These are phyloP conservation scores for Chrysochloris asiatica DNA, from an alignment of 2,113 vertebrate species.

Conservation along the genomic window DNA sequence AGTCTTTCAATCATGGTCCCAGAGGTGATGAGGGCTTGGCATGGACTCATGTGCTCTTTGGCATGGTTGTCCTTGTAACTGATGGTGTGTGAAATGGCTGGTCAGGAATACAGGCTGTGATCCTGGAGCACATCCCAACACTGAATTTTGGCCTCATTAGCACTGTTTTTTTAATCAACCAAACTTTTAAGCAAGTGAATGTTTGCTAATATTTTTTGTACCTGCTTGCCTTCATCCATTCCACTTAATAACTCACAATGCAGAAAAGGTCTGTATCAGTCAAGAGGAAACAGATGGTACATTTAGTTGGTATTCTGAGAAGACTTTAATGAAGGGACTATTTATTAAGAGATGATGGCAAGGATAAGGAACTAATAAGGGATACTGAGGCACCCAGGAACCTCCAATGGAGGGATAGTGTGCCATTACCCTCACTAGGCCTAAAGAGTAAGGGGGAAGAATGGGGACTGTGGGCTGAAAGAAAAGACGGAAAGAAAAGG, in stretches of 20 bases:
- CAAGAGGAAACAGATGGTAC: constrained; percentile 14
- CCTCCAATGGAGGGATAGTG: background rate
- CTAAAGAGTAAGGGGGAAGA: background rate
- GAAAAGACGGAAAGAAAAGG: background rate
- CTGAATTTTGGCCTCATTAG: constrained; percentile 50
- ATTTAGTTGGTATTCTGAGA: background rate
- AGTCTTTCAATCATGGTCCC: background rate
- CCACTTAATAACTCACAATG: background rate
- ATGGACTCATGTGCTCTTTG: background rate
- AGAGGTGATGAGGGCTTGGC: background rate
- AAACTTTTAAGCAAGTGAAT: constrained; percentile 13
- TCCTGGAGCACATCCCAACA: constrained; percentile 22
- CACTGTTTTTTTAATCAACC: background rate
- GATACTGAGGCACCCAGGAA: background rate
- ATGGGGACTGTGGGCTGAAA: background rate
- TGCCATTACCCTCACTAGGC: background rate
- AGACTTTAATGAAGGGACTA: background rate
- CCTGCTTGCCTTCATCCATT: constrained; percentile 12
- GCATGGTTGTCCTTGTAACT: background rate
- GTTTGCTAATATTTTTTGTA: constrained; percentile 34
- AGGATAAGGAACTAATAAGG: background rate
- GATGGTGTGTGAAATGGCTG: constrained; percentile 37
- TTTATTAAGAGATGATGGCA: background rate
- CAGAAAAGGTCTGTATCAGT: background rate
- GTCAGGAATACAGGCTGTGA: constrained; percentile 47